These are phyloP conservation scores for Arizona elegans DNA, from an alignment of 2,113 vertebrate genomes.

Conservation along the genomic window DNA sequence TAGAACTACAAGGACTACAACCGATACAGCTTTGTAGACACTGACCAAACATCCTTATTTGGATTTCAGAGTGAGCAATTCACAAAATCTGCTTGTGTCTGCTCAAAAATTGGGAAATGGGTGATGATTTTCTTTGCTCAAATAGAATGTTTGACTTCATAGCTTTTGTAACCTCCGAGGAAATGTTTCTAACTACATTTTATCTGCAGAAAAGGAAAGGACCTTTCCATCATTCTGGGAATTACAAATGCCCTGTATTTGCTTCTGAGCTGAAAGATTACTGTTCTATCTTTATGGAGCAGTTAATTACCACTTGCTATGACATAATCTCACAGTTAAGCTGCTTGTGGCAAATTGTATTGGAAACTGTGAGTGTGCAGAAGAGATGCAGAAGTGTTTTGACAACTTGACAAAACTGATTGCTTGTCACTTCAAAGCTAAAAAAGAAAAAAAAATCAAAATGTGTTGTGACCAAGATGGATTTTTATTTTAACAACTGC, in stretches of 20 bases:
- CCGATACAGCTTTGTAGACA: not conserved
- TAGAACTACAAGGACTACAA: not conserved
- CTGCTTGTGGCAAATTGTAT: constrained; percentile 12
- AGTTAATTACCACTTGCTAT: not conserved
- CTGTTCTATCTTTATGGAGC: not conserved
- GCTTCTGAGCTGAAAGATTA: not conserved
- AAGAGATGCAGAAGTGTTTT: constrained; percentile 7
- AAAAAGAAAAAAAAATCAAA: not conserved
- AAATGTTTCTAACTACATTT: not conserved
- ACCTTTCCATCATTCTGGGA: not conserved
- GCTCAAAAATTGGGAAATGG: not conserved
- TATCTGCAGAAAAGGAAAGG: not conserved
- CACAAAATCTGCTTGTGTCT: not conserved
- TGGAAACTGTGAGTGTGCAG: constrained; percentile 14
- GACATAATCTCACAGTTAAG: constrained; percentile 1
- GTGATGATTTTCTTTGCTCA: not conserved
- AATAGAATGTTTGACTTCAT: rapidly evolving
- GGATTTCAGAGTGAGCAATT: not conserved
- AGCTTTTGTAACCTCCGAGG: not conserved
- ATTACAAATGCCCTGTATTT: not conserved
- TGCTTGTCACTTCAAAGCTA: not conserved
- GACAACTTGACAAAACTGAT: constrained; percentile 38
- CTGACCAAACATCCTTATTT: not conserved
- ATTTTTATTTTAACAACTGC: constrained; percentile 8
- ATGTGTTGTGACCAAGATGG: constrained; percentile 16